Base-by-base conservation (phyloP, 2,888 invertebrate genomes). In the Platyscelio sp. region DNA sequence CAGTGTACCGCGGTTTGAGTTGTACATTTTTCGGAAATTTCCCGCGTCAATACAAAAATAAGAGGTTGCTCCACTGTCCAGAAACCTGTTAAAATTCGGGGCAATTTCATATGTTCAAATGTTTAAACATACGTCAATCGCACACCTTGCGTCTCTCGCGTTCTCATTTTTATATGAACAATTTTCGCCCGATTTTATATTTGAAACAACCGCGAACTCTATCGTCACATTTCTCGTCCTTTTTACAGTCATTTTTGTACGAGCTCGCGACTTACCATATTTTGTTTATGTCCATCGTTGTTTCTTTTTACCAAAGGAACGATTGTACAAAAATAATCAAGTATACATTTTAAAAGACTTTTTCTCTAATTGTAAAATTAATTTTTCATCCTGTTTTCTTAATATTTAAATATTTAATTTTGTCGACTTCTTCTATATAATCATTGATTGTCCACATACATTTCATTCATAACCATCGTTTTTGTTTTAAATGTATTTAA, bases 31-130 rank as follows among this genome's bases (percentile, higher is more conserved):
- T 18, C 74, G 63, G 20, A 74, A 63, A 51, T 13, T 1, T 15
- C 20, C 22, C 11, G 40, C 7, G 3, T 60, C 38, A 11, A 60
- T 60, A n/a, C 60, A 72, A 60, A 72, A 43, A 40, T 72, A 33
- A 0, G 71, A 60, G 15, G 51, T 74, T 38, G 74, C 74, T 33
- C 74, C 63, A 49, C 63, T 74, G 40, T 74, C 63, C 29, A 74
- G 29, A 29, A 61, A 74, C 63, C 74, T 54, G 15, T 63, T 51
- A n/a, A 26, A 18, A 61, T 33, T 65, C 18, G 18, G 33, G 43
- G 24, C 63, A 15, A 33, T 24, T 20, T 27, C 71, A 20, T 15
- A 38, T 20, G 43, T 20, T 15, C 49, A 61, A 26, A 71, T 20
- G 24, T 70, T 54, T n/a, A 70, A 26, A 40, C 56, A 70, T 11